These are phyloP conservation scores for Catocala nupta DNA, from an alignment of 2,888 invertebrate species.

Conservation along the genomic window DNA sequence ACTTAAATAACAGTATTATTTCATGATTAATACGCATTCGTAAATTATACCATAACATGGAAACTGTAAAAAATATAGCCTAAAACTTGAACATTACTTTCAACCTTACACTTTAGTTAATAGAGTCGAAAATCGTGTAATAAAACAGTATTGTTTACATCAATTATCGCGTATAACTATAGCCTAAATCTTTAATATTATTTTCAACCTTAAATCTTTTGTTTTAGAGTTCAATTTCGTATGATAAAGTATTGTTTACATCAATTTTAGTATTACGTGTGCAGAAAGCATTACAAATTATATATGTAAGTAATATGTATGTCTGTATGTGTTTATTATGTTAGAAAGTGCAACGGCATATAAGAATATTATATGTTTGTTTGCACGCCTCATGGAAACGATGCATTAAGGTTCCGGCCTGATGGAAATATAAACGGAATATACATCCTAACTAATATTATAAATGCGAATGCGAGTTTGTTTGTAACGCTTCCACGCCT, in stretches of 20 bases:
- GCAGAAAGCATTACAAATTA: conserved; percentile 55
- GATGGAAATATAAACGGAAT: not conserved
- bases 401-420: not conserved
- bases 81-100: not conserved
- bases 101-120: not conserved
- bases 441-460: too few relatives aligned
- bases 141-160: conserved; percentile 21
- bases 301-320: conserved; percentile 21
- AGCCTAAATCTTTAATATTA: not conserved
- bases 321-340: conserved; percentile 4
- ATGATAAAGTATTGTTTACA: conserved; percentile 21
- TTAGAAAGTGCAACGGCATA: conserved; percentile 18
- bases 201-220: not conserved
- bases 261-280: conserved; percentile 29
- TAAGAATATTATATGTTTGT: conserved; percentile 4
- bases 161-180: conserved; percentile 24
- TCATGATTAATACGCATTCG: conserved; percentile 14
- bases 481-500: too few relatives aligned
- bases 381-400: not conserved
- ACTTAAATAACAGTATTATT: conserved; percentile 14
- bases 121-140: not conserved
- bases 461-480: too few relatives aligned
- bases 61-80: conserved; percentile 10
- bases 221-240: not conserved
- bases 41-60: conserved; percentile 21